These are phyloP conservation scores for Empidonax traillii DNA, from an alignment of 2,113 vertebrate species.

Conservation along the genomic window DNA sequence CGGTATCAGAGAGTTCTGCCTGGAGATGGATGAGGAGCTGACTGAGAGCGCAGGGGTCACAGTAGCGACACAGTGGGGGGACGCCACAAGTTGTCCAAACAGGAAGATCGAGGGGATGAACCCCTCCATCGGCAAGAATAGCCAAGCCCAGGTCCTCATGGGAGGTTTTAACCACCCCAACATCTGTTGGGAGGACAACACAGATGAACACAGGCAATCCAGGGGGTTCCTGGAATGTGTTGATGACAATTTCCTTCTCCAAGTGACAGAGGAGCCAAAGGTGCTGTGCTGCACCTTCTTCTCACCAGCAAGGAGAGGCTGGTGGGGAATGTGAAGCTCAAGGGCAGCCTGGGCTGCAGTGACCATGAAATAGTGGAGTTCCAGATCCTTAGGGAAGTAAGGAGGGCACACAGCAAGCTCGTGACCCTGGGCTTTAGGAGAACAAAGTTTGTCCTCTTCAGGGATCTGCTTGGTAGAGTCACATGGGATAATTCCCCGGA, in stretches of 20 bases:
- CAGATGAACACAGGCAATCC: neutral
- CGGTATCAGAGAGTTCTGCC: neutral
- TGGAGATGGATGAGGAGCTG: too few relatives aligned
- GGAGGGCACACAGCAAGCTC: accelerated
- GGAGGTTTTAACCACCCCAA: neutral
- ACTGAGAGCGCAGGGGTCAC: neutral
- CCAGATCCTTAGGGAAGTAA: neutral
- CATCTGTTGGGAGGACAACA: neutral
- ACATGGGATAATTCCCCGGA: neutral
- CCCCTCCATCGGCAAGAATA: neutral
- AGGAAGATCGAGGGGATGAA: neutral
- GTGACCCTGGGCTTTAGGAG: neutral
- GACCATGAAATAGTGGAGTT: neutral
- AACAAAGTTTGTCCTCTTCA: neutral
- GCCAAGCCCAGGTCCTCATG: neutral
- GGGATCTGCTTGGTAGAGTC: neutral
- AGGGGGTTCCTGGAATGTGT: neutral
- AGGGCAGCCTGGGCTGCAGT: neutral
- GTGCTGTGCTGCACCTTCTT: neutral
- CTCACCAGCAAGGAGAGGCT: neutral
- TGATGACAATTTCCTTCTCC: accelerated
- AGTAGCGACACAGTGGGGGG: neutral
- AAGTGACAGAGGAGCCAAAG: neutral
- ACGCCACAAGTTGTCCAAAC: neutral
- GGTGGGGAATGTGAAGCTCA: neutral